phyloP scores from a whole-genome alignment of 2,113 vertebrate species.

The Labeo catla region DNA sequence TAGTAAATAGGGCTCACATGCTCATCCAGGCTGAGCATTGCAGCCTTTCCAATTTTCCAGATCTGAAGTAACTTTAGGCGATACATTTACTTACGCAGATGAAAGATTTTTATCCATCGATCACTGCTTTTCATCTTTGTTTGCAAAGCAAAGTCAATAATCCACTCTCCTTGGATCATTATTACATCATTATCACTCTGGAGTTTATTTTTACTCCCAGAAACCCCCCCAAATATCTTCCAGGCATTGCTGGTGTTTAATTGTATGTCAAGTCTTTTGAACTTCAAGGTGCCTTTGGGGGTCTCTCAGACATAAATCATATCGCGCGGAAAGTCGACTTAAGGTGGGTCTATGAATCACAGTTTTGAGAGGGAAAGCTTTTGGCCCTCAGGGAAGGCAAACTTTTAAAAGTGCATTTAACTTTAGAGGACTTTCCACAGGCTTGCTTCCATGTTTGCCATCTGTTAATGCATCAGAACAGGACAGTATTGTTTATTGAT shows the following conservation, averaged over 20 bases:
- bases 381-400: slow-evolving; percentile 17
- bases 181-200: slow-evolving; percentile 38
- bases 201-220: background rate
- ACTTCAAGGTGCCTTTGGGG: slow-evolving; percentile 34
- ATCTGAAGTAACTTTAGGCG: slow-evolving; percentile 29
- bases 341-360: slow-evolving; percentile 31
- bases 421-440: slow-evolving; percentile 37
- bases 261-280: slow-evolving; percentile 42
- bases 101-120: slow-evolving; percentile 32
- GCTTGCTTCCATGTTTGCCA: slow-evolving; percentile 26
- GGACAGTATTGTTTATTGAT: slow-evolving; percentile 42
- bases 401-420: slow-evolving; percentile 33
- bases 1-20: slow-evolving; percentile 7
- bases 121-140: slow-evolving; percentile 38
- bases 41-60: slow-evolving; percentile 19
- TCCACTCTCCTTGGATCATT: slow-evolving; percentile 34
- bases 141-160: slow-evolving; percentile 43
- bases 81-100: slow-evolving; percentile 37
- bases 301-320: slow-evolving; percentile 28
- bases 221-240: background rate
- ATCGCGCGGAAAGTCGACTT: background rate
- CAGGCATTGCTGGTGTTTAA: slow-evolving; percentile 17
- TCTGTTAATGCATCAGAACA: slow-evolving; percentile 35
- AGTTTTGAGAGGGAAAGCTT: slow-evolving; percentile 8
- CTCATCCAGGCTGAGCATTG: slow-evolving; percentile 9